Conservation (phyloP, 2,797 vertebrate species). For the Smutsia gigantea region DNA sequence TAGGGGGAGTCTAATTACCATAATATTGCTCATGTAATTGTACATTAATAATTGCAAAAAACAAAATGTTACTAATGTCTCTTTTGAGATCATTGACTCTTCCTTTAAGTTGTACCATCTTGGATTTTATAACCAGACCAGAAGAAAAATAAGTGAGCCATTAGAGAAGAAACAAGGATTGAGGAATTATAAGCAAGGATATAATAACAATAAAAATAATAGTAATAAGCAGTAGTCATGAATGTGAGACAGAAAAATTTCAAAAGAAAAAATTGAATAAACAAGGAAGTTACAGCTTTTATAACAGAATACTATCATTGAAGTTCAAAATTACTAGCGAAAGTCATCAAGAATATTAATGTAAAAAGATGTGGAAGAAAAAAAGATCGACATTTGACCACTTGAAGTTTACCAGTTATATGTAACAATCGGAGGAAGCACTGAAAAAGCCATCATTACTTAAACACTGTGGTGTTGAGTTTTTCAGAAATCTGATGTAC, state of each 20-base stretch:
- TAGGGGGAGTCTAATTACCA: too few species aligned
- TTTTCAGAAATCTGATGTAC: background rate
- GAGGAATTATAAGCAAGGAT: background rate
- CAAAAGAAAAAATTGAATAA: background rate
- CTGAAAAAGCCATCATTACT: background rate
- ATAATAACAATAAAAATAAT: background rate
- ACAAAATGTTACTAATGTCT: too few species aligned
- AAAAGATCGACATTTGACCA: background rate
- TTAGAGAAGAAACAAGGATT: background rate
- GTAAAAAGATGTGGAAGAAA: background rate
- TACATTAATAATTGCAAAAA: too few species aligned
- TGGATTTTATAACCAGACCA: constrained; percentile 9
- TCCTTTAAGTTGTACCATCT: background rate
- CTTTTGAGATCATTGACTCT: background rate
- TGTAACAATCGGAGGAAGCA: background rate
- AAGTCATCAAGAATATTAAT: background rate
- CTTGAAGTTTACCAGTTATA: background rate
- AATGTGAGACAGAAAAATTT: background rate
- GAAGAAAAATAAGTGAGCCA: background rate
- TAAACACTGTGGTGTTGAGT: background rate
- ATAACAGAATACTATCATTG: background rate
- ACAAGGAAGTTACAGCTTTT: background rate
- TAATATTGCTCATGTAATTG: too few species aligned
- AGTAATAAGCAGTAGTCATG: background rate
- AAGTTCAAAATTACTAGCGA: background rate